Evolutionary conservation across 2,113 vertebrate genomes (phyloP), one percentile per base, ranked within the genome.

Genomic region (Plotosus lineatus): DNA sequence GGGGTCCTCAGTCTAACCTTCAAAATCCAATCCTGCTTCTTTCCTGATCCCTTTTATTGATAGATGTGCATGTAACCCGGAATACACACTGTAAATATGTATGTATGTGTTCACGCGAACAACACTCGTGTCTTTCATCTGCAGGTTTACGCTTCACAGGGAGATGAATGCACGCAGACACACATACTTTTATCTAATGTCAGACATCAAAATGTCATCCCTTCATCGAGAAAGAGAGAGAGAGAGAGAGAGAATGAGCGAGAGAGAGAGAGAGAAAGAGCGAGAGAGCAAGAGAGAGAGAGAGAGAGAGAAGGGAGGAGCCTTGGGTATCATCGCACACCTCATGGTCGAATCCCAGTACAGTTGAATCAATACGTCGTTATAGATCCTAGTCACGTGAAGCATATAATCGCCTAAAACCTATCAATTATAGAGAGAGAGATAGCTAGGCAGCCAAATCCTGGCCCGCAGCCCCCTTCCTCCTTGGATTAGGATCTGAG

Each of bases 401-500:
- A 91, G 89, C 90, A 84, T 90, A 91, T 92, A 93, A 92, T 91
- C 90, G 87, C 90, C 91, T 90, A 91, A 92, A 92, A 92, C 92
- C 93, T 92, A 93, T 93, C 92, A 93, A 92, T 94, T 93, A 94
- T 92, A 92, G 85, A 92, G 87, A 88, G 87, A 73, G 83, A 91
- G 92, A 93, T 91, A 90, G 90, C 88, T 40, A 53, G 89, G 87
- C 90, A 79, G 89, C 88, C 88, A 92, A 91, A 94, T 93, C 92
- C 91, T 93, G 90, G 91, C 93, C 93, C 85, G 88, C 90, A 93
- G 93, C 90, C 89, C 85, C 91, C 90, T 92, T 92, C 91, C 90
- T 91, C 92, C 92, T 93, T 92, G 91, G 91, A 93, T 92, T 91
- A 91, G 88, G 92, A 92, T 93, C 91, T 93, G 90, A 93, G 91